Evolutionary conservation across 2,888 invertebrate species (phyloP), one percentile per base, ranked within the genome.

Genomic region (Brassicogethes aeneus): DNA sequence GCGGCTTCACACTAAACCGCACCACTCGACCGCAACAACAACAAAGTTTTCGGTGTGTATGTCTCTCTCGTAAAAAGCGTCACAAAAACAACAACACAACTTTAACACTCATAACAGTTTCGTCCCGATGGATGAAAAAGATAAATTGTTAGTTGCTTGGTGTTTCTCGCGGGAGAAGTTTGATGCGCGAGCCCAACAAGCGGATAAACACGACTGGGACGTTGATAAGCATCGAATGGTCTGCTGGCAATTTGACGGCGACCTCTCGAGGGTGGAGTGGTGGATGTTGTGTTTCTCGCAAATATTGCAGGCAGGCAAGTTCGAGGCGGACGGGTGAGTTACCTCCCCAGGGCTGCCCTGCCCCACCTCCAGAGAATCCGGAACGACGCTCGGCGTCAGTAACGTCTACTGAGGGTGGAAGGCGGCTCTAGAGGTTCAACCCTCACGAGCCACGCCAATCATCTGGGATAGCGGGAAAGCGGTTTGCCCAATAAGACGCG

Each of bases 21-120:
- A 32, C 32, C 5, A 32, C 32, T 10, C 14, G 5, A 40, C 42
- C 38, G 35, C 15, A 35, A 16, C 2, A 2, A 23, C 37, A 31
- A 13, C 1, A 10, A 16, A 23, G 23, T 23, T 10, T 23, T 23
- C 23, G 23, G 23, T 23, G 23, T 23, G 74, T n/a, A n/a, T n/a
- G n/a, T n/a, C n/a, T n/a, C n/a, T n/a, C n/a, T n/a, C n/a, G n/a
- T n/a, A n/a, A n/a, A n/a, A n/a, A n/a, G n/a, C n/a, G n/a, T n/a
- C n/a, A 75, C 44, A 72, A 73, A 47, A 66, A 65, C 1, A 73
- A 72, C 50, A 78, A 78, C 42, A 32, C 32, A 32, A 32, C 12
- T 32, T 32, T 32, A 8, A 12, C 32, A 32, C 32, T 36, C 34
- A 44, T 37, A 38, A 13, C 17, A n/a, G n/a, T n/a, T 31, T 33